Base-by-base conservation (phyloP, 1,140 invertebrate species). In the Drosophila ironensis region DNA sequence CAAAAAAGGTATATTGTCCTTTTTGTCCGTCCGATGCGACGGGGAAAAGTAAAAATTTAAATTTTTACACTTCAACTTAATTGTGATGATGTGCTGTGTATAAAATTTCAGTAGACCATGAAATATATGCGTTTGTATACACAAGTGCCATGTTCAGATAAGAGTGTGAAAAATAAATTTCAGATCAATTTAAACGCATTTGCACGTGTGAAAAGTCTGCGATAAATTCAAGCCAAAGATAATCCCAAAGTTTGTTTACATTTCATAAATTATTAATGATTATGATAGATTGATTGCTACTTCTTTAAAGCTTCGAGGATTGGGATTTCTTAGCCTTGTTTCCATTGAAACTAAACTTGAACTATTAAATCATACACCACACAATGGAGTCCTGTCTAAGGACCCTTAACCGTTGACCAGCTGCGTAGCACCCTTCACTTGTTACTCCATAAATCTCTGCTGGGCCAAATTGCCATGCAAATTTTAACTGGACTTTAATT, bases 401-500 rank as follows among this genome's bases (percentile, higher is more conserved):
- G n/a, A 47, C 24, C 17, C 12, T 44, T 37, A 46, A 46, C 54
- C 30, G 11, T 35, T 27, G 25, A 20, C 37, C 38, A 30, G 0
- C 17, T 22, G 24, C 42, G 1, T 54, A 50, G 8, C 57, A 37
- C 16, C 24, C 24, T 27, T 24, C 48, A 28, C 40, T 52, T 37
- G 47, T 44, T 59, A 56, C 68, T 66, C 61, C 73, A 82, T 82
- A 84, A 84, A 86, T 82, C 59, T 69, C 35, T 9, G 25, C 28
- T 53, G 47, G n/a, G 45, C 63, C 59, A 60, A 82, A 78, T 48
- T 72, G 72, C 68, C 80, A 84, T 78, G 80, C 69, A 84, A 82
- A 84, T 82, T 86, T 84, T 86, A 84, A 86, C 69, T 86, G 80
- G 64, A 63, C 80, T 84, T 84, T 78, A 84, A 84, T 84, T 84